Percentiles rank a stretch among this genome's conserved stretches.
These are phyloP conservation scores for Hartigia nigra DNA, from an alignment of 2,888 invertebrate genomes.

Conservation along the genomic window DNA sequence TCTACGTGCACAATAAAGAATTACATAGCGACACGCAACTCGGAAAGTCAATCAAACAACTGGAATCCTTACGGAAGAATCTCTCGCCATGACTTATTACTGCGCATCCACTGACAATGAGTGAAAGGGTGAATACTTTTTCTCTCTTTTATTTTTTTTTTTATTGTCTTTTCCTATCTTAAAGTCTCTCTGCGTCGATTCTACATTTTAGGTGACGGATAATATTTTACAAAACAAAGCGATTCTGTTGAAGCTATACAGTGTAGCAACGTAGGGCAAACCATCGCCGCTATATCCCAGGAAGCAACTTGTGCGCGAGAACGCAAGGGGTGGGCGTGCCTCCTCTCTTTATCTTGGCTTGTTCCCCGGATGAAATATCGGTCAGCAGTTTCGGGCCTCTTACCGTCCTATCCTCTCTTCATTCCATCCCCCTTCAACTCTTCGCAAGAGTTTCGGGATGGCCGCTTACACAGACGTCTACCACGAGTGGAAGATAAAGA, in stretches of 20 bases:
- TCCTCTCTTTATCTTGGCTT: constrained; percentile 57
- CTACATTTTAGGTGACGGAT: constrained; percentile 25
- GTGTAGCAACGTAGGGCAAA: background rate
- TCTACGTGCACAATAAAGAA: background rate
- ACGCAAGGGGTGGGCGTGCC: constrained; percentile 42
- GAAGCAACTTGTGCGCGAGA: constrained; percentile 3
- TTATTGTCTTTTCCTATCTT: background rate
- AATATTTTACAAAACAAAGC: constrained; percentile 41
- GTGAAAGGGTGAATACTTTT: background rate
- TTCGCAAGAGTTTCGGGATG: constrained; percentile 1
- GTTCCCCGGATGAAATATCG: constrained; percentile 62
- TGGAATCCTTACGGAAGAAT: background rate
- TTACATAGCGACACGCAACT: background rate
- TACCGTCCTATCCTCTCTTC: constrained; percentile 28
- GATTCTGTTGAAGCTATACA: constrained; percentile 37
- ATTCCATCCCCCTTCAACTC: constrained; percentile 17
- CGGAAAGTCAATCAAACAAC: background rate
- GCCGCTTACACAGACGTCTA: background rate
- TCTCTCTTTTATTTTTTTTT: background rate
- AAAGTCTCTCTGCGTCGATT: background rate
- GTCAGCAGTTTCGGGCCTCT: constrained; percentile 53
- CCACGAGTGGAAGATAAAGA: background rate
- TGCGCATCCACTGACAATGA: background rate
- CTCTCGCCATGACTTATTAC: background rate
- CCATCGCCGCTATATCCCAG: background rate